A percentile compares a stretch with the other conserved stretches of the same genome.
These are phyloP conservation scores for Mionectes macconnelli DNA, from an alignment of 2,113 vertebrate species.

Conservation along the genomic window DNA sequence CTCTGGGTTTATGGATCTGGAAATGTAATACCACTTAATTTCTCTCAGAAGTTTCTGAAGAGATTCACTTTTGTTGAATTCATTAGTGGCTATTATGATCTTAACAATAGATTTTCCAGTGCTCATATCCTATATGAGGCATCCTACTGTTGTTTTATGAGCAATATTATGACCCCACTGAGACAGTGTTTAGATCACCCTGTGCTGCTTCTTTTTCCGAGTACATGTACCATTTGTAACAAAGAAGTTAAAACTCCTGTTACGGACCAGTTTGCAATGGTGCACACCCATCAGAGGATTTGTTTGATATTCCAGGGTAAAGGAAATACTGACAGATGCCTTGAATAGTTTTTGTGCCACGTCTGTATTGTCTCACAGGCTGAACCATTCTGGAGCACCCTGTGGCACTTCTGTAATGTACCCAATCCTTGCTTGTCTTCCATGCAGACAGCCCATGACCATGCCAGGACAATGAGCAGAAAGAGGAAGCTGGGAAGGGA, in stretches of 20 bases:
- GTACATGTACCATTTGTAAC: background rate
- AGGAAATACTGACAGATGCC: background rate
- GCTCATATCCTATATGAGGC: background rate
- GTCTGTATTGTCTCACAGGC: background rate
- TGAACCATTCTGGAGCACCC: background rate
- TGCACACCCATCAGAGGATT: background rate
- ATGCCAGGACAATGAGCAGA: background rate
- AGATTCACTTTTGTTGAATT: background rate
- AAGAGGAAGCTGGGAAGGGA: background rate
- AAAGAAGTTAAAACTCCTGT: background rate
- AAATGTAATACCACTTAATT: background rate
- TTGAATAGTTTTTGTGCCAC: background rate
- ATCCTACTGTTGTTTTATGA: background rate
- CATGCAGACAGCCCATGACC: background rate
- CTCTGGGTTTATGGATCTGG: background rate
- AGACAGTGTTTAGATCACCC: background rate
- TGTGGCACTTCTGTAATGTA: background rate
- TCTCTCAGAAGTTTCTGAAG: background rate
- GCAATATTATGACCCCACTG: background rate
- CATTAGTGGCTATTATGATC: background rate
- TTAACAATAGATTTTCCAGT: background rate
- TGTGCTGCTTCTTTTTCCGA: background rate
- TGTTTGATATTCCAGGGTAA: background rate
- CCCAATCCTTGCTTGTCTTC: fast-evolving
- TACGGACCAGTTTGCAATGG: background rate